A percentile compares a stretch with the other conserved stretches of the same genome.
These are phyloP conservation scores for Drosophila takahashii DNA, from an alignment of 1,140 invertebrate species.

Conservation along the genomic window DNA sequence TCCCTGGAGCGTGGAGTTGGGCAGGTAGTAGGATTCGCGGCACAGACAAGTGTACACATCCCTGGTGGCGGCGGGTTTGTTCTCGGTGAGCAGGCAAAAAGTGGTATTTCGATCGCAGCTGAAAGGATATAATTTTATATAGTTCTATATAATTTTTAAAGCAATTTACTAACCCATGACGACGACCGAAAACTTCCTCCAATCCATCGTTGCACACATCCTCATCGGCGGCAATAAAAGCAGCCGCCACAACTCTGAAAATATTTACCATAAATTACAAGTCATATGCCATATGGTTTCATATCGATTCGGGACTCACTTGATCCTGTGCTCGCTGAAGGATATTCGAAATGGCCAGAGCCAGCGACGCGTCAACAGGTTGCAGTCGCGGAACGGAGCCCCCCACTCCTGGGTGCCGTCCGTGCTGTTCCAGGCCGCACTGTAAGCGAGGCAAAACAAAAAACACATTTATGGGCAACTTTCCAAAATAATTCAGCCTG, in stretches of 20 bases:
- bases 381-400: constrained; percentile 83
- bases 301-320: constrained; percentile 51
- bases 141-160: not conserved
- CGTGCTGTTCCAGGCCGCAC: constrained; percentile 82
- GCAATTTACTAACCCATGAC: constrained; percentile 76
- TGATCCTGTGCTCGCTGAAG: constrained; percentile 76
- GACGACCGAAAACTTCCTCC: constrained; percentile 82
- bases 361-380: constrained; percentile 80
- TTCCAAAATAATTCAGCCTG: constrained; percentile 9
- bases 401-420: constrained; percentile 83
- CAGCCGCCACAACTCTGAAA: constrained; percentile 80
- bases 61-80: constrained; percentile 60
- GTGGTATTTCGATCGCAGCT: constrained; percentile 84
- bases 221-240: constrained; percentile 84
- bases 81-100: constrained; percentile 79
- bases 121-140: not conserved
- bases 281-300: not conserved
- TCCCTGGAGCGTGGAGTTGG: constrained; percentile 84
- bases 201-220: constrained; percentile 84
- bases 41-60: constrained; percentile 85
- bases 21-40: constrained; percentile 85
- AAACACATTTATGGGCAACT: constrained; percentile 42
- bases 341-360: constrained; percentile 84
- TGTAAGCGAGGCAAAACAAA: constrained; percentile 43
- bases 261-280: constrained; percentile 19